Evolutionary conservation across 2,797 vertebrate species (phyloP).

Genomic region (Ibycter americanus): DNA sequence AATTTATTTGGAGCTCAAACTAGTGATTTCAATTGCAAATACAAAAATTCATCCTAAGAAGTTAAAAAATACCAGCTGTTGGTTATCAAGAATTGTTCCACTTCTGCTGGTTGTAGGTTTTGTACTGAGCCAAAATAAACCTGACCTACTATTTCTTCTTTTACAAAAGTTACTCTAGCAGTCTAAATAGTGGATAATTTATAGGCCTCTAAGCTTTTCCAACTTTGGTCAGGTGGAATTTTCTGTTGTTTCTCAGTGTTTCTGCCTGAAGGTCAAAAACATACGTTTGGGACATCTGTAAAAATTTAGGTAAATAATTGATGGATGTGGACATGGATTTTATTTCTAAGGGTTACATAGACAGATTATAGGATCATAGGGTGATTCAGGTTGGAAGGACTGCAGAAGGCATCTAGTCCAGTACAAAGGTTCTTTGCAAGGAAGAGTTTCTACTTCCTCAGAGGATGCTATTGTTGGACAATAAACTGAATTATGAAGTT

Average conservation of each 20-base stretch:
- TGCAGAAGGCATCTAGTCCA: background rate
- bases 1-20: background rate
- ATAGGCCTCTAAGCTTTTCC: background rate
- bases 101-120: background rate
- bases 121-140: background rate
- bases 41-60: background rate
- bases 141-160: background rate
- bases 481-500: background rate
- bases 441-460: background rate
- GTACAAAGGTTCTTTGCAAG: background rate
- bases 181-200: background rate
- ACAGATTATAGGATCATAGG: background rate
- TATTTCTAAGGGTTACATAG: slow-evolving; percentile 17
- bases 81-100: background rate
- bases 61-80: background rate
- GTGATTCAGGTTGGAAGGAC: background rate
- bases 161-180: background rate
- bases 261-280: slow-evolving; percentile 32
- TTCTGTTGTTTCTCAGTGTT: background rate
- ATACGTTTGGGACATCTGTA: slow-evolving; percentile 2
- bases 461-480: background rate
- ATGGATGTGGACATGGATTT: slow-evolving; percentile 8
- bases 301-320: slow-evolving; percentile 40
- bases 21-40: background rate
- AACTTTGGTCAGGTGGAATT: slow-evolving; percentile 1